Evolutionary conservation across 1,140 invertebrate genomes (phyloP), one percentile per base, ranked within the genome.

Genomic region (Cotesia chilonis): DNA sequence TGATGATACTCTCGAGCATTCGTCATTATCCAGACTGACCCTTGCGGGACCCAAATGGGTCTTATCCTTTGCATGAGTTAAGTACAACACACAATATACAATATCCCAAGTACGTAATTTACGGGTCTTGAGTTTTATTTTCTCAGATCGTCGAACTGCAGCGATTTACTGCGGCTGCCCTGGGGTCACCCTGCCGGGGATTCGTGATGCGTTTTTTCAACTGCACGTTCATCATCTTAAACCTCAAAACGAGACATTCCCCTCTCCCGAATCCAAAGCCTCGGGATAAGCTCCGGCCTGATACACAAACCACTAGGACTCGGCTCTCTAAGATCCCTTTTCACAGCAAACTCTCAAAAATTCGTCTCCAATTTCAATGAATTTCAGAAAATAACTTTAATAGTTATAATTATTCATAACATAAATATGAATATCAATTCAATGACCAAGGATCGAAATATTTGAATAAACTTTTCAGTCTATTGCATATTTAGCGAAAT

Each of bases 131-230:
- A 77, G 68, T 68, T 71, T 41, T 41, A 41, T 41, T 41, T 41
- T 41, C 80, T 81, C 78, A 74, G 78, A 79, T 76, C 80, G 75
- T 64, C 68, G 72, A 74, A 41, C 41, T 41, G 41, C 41, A 41
- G 79, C 82, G 79, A 84, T 84, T 84, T 84, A 84, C 82, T 84
- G 79, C 82, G 75, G 76, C 77, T 77, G 75, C 78, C 77, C 68
- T 74, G 12, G 66, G 71, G 83, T 83, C 81, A 83, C 75, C 81
- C 80, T 83, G 64, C 79, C 81, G 70, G 83, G 82, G 82, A 80
- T 79, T 74, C 75, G 74, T 68, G 57, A 20, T 41, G 41, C 41
- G 10, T 41, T 41, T 41, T 41, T 41, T 41, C 2, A 41, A 20
- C 17, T 59, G 57, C 7, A 20, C 57, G 57, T 59, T 59, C 14